A percentile compares a stretch with the other conserved stretches of the same genome.
These are phyloP conservation scores for Penaeus indicus DNA, from an alignment of 1,140 invertebrate genomes.

Conservation along the genomic window DNA sequence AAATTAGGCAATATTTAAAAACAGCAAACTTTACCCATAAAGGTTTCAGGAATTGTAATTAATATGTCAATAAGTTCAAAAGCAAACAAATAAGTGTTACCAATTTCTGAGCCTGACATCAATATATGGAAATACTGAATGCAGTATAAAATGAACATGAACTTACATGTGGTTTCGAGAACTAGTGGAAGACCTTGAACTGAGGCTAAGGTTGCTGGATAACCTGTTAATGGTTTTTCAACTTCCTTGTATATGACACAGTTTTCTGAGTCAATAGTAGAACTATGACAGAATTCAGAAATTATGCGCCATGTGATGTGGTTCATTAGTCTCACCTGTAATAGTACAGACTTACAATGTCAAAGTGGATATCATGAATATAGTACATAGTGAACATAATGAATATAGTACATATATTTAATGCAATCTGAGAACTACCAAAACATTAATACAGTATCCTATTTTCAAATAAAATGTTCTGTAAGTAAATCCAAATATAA, in stretches of 20 bases:
- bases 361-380: no score
- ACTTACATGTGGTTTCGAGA: slow-evolving; percentile 47
- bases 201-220: slow-evolving; percentile 48
- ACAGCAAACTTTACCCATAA: no score
- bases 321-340: slow-evolving; percentile 70
- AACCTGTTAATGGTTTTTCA: slow-evolving; percentile 39
- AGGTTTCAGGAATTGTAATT: no score
- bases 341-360: background rate
- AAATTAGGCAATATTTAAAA: no score
- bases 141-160: no score
- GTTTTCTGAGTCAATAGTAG: slow-evolving; percentile 39
- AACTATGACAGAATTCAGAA: slow-evolving; percentile 68
- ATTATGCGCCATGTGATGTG: slow-evolving; percentile 72
- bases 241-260: slow-evolving; percentile 40
- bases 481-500: background rate
- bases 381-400: no score
- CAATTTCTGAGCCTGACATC: background rate
- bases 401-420: no score
- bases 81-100: background rate
- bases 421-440: no score
- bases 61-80: no score
- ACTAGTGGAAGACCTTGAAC: slow-evolving; percentile 42
- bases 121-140: background rate
- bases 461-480: background rate
- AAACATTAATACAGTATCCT: background rate